Base-by-base conservation (phyloP, 2,888 invertebrate species). In the Leptarthrus brevirostris region DNA sequence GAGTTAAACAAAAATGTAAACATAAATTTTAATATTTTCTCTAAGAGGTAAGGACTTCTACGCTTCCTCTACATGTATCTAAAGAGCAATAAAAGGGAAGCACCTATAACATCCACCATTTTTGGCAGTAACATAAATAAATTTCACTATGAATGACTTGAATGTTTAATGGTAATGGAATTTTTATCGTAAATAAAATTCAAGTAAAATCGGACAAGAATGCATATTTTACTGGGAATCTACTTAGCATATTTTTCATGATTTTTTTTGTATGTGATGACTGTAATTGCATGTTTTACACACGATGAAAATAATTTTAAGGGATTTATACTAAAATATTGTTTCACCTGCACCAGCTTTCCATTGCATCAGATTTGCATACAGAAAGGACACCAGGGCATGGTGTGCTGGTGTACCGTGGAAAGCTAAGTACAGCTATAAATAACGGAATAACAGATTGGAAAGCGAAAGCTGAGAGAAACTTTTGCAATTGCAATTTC, bases 381-480 rank as follows among this genome's bases (percentile, higher is more conserved):
- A 52, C n/a, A 34, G 20, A 16, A 69, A 69, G 49, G 34, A 49
- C 30, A 49, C 2, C 20, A 20, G 30, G 18, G 52, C 8, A 18
- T 34, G 20, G 30, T 12, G 26, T 49, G 6, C 30, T 30, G 49
- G 52, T 16, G 20, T 69, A n/a, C 52, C 69, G 47, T 64, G 64
- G 44, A 69, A 52, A 52, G 14, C 69, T 52, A 69, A 69, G 52
- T 69, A 52, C 69, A 69, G 30, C 52, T 52, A 69, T 69, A 69
- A 69, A 69, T 69, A 69, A 69, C 69, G 20, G 52, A 34, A 69
- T 52, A 69, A 69, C 69, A 69, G 69, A 69, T 69, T 69, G 52
- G 52, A 69, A 69, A 69, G 36, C 34, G 69, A 52, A 69, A 69
- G 34, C 69, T 34, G 30, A 18, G 14, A 24, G 20, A 52, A 52